Percentiles rank a stretch among this genome's conserved stretches.
phyloP scores from a whole-genome alignment of 2,888 invertebrate species.

The Lysandra bellargus region DNA sequence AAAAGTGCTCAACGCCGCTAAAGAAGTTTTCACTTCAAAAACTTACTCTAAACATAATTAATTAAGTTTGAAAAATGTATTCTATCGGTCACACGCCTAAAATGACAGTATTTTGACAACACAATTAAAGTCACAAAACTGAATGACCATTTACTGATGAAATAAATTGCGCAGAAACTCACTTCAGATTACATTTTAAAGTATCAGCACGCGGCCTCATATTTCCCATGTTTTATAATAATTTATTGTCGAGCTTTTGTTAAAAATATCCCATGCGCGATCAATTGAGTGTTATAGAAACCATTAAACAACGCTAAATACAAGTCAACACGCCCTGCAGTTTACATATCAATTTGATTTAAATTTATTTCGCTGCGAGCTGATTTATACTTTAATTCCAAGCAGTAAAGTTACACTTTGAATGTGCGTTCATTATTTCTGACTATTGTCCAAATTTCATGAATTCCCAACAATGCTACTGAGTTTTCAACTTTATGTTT shows the following conservation, averaged over 20 bases:
- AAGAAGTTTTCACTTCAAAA: too few relatives aligned
- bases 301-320: conserved; percentile 71
- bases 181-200: conserved; percentile 51
- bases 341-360: conserved; percentile 67
- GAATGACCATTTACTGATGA: conserved; percentile 24
- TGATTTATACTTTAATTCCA: conserved; percentile 41
- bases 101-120: conserved; percentile 12
- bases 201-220: conserved; percentile 51
- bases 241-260: conserved; percentile 55
- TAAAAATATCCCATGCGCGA: conserved; percentile 63
- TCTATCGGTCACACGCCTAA: not conserved
- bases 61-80: not conserved
- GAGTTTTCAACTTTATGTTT: conserved; percentile 41
- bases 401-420: not conserved
- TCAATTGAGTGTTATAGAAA: conserved; percentile 76
- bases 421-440: conserved; percentile 36
- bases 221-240: conserved; percentile 58
- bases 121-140: conserved; percentile 3
- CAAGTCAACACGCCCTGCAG: conserved; percentile 65
- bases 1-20: too few relatives aligned
- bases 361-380: conserved; percentile 39
- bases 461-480: not conserved
- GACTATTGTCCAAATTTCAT: conserved; percentile 48
- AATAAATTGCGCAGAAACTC: conserved; percentile 38
- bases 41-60: too few relatives aligned